Percentiles rank a stretch among this genome's conserved stretches.
Conservation (phyloP, 2,888 invertebrate genomes). For the Tortrix viridana region DNA sequence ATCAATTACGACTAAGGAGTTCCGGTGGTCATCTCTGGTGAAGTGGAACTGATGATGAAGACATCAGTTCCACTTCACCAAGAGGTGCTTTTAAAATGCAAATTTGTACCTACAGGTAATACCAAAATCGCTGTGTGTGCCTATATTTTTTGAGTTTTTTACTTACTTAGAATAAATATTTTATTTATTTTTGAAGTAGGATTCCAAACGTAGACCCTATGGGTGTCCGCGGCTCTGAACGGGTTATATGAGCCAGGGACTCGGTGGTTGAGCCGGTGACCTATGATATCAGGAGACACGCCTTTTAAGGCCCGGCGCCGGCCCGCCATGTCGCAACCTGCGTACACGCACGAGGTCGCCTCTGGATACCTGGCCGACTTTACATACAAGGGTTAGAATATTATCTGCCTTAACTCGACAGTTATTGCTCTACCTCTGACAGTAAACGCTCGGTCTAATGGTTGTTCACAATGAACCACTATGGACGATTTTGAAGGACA, state of each 20-base stretch:
- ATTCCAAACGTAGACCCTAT: background rate
- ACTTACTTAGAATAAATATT: too few relatives aligned
- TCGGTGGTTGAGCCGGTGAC: constrained; percentile 45
- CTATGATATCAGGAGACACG: constrained; percentile 41
- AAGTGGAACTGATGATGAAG: too few relatives aligned
- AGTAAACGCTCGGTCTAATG: background rate
- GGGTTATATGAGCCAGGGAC: constrained; percentile 2
- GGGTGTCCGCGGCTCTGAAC: background rate
- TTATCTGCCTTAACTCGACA: constrained; percentile 1
- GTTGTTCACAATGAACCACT: too few relatives aligned
- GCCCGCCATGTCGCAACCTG: constrained; percentile 28
- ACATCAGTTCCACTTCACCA: too few relatives aligned
- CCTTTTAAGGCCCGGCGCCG: constrained; percentile 33
- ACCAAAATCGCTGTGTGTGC: too few relatives aligned
- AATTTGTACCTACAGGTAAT: too few relatives aligned
- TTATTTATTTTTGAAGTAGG: background rate
- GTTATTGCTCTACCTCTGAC: background rate
- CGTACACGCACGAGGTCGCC: constrained; percentile 13
- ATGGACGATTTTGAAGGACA: too few relatives aligned
- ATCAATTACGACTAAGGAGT: too few relatives aligned
- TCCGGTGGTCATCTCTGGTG: too few relatives aligned
- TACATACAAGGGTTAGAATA: constrained; percentile 8
- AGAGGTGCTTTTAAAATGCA: too few relatives aligned
- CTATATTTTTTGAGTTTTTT: too few relatives aligned
- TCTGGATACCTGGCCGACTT: constrained; percentile 7